These are phyloP conservation scores for Leptatherina wallacei DNA, from an alignment of 2,797 vertebrate species.

Conservation along the genomic window DNA sequence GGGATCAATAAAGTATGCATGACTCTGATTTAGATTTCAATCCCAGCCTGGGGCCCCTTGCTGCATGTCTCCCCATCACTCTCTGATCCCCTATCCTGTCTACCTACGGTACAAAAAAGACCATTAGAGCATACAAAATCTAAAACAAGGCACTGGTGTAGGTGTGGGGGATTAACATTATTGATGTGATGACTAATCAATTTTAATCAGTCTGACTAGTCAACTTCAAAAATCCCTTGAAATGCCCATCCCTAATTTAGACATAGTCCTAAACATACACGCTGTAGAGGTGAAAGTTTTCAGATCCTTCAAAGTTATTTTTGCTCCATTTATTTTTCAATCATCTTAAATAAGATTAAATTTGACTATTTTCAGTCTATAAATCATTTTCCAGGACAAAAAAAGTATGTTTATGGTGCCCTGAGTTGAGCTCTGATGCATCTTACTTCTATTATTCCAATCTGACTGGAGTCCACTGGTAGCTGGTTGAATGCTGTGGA, in stretches of 20 bases:
- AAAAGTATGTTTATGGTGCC: not conserved
- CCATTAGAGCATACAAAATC: too few relatives aligned
- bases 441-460: not conserved
- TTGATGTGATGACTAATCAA: too few relatives aligned
- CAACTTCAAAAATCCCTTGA: not conserved
- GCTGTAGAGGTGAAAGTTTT: not conserved
- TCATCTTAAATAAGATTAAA: not conserved
- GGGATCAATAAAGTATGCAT: not conserved
- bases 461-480: not conserved
- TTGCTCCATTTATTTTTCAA: not conserved
- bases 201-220: too few relatives aligned
- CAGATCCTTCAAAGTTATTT: not conserved
- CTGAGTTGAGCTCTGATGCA: not conserved
- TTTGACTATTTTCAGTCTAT: not conserved
- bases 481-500: not conserved
- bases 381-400: not conserved
- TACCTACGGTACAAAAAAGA: too few relatives aligned
- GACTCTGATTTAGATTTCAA: not conserved
- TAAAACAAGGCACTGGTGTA: too few relatives aligned
- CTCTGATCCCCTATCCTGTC: too few relatives aligned
- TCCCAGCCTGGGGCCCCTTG: too few relatives aligned
- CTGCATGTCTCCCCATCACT: too few relatives aligned
- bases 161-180: too few relatives aligned
- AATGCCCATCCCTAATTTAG: not conserved
- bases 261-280: not conserved